Evolutionary conservation across 2,113 vertebrate genomes (phyloP).

Genomic region (Eulacestoma nigropectus): DNA sequence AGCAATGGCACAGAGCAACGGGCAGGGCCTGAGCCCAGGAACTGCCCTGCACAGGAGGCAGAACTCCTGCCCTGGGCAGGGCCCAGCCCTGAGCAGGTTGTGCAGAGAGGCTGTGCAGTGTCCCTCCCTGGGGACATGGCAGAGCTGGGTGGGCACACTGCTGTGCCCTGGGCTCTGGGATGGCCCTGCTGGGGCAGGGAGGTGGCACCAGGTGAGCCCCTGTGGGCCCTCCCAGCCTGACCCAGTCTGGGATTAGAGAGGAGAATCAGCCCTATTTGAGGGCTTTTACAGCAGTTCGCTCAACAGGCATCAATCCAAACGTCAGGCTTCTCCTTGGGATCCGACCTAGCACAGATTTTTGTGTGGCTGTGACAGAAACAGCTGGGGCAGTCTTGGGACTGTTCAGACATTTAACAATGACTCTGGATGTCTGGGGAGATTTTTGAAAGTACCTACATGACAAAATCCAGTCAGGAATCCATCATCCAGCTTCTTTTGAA

Average conservation of each 20-base stretch:
- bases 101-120: not conserved
- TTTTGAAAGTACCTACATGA: not conserved
- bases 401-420: not conserved
- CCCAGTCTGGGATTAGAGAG: accelerated
- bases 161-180: not conserved
- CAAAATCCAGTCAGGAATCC: not conserved
- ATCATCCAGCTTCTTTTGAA: not conserved
- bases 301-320: not conserved
- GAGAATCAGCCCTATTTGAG: not conserved
- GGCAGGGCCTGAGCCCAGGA: not conserved
- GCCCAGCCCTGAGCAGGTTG: no score
- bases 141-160: not conserved
- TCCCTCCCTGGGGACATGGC: not conserved
- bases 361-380: not conserved
- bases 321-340: not conserved
- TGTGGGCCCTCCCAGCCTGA: not conserved
- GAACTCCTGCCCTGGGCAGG: no score
- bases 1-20: no score
- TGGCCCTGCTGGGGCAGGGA: not conserved
- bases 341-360: not conserved
- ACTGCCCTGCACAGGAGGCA: no score
- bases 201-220: not conserved
- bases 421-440: not conserved
- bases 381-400: not conserved
- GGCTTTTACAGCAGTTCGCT: not conserved